These are phyloP conservation scores for Dryoscopus gambensis DNA, from an alignment of 2,113 vertebrate genomes.

Conservation along the genomic window DNA sequence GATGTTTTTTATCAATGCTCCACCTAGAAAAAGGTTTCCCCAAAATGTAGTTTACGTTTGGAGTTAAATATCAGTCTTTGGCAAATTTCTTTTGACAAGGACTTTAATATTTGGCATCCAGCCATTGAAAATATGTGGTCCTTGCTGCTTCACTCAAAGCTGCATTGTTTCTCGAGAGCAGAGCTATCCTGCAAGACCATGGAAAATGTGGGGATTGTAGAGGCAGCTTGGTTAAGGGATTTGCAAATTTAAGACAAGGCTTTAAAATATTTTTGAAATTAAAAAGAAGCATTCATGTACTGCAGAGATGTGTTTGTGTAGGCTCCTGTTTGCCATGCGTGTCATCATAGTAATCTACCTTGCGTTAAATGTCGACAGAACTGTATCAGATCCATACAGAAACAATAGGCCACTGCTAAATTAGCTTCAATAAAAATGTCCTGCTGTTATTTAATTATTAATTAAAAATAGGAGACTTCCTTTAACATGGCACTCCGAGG, in stretches of 20 bases:
- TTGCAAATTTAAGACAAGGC: background rate
- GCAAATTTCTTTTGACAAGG: slow-evolving; percentile 8
- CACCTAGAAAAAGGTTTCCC: background rate
- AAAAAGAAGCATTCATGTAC: background rate
- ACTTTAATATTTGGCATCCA: slow-evolving; percentile 11
- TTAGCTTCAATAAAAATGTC: background rate
- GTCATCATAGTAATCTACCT: background rate
- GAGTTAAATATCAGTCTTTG: background rate
- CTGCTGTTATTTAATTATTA: background rate
- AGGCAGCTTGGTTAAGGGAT: background rate
- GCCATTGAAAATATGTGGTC: background rate
- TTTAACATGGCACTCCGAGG: background rate
- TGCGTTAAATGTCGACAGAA: background rate
- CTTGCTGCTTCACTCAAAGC: background rate
- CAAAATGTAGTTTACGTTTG: background rate
- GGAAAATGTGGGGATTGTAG: background rate
- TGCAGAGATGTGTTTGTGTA: background rate
- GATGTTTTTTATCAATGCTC: background rate
- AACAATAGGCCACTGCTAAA: background rate
- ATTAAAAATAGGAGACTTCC: background rate
- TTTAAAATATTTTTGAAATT: background rate
- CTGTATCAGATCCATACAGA: background rate
- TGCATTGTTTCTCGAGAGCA: background rate
- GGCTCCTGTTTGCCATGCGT: background rate
- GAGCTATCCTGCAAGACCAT: background rate